Evolutionary conservation across 2,888 invertebrate species (phyloP), one percentile per base, ranked within the genome.

Genomic region (Nesidiocoris tenuis): DNA sequence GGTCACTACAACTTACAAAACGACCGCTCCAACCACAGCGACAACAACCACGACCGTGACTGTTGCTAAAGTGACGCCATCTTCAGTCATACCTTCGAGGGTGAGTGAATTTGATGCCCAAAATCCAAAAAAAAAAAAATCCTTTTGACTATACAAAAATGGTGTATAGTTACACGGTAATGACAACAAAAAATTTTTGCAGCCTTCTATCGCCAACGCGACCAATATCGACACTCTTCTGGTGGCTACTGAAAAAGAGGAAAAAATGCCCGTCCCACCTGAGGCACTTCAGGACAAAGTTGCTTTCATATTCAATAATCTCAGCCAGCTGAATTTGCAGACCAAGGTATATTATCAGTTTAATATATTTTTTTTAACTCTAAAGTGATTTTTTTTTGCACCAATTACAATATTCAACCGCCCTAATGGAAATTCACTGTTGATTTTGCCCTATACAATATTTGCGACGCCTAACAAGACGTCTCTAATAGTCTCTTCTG

Each of bases 271-370:
- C 16, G 87, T 92, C 0, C 99, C 99, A 0, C 94, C 96, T 0
- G 98, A 98, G 84, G 87, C 90, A 1, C 87, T 98, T 39, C 98
- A 98, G 85, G 99, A 99, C 84, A 98, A 98, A 86, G 94, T 98
- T 2, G 97, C 97, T 7, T 99, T 99, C 84, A 97, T 99, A 81
- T 99, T 99, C 85, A 99, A 99, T 85, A 99, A 99, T 84, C 87
- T 99, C 79, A 98, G 98, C 82, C 95, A 96, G 83, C 85, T 97
- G 64, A 99, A 99, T 85, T 87, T 99, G 81, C 90, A 91, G 79
- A 91, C 92, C 67, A 99, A 99, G 85, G 87, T 87, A 78, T 70
- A 54, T 39, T 54, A 39, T 17, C 16, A 22, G n/a, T 24, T 7
- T 39, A 59, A 61, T 66, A 25, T 19, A 24, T 21, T 77, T 17